Conservation (phyloP, 2,888 invertebrate genomes). For the Orthosia incerta region DNA sequence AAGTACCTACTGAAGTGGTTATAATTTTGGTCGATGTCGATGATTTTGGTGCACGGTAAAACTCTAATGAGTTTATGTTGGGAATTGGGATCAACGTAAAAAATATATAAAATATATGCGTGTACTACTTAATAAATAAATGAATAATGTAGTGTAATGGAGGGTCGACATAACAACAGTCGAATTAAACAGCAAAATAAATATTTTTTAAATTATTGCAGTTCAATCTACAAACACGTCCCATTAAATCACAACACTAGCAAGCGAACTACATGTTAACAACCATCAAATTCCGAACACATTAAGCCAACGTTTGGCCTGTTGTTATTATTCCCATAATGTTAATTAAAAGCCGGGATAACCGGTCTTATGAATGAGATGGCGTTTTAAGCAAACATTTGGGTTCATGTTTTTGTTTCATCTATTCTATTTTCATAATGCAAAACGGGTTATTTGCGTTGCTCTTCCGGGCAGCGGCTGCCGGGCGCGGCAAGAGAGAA, state of each 20-base stretch:
- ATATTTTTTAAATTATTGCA: not conserved
- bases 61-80: too few species aligned
- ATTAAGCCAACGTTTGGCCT: conserved; percentile 19
- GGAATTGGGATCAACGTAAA: too few species aligned
- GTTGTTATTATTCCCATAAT: conserved; percentile 67
- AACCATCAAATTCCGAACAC: conserved; percentile 29
- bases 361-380: conserved; percentile 70
- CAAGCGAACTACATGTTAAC: conserved; percentile 25
- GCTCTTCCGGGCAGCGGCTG: conserved; percentile 75
- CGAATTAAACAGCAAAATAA: not conserved
- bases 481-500: conserved; percentile 25
- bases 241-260: conserved; percentile 11
- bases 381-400: conserved; percentile 74
- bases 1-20: too few species aligned
- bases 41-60: too few species aligned
- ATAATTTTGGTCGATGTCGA: too few species aligned
- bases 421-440: conserved; percentile 84
- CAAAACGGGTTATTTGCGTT: conserved; percentile 84
- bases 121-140: too few species aligned
- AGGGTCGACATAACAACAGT: not conserved
- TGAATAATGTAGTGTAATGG: too few species aligned
- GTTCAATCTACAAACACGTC: not conserved
- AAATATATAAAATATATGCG: too few species aligned
- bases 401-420: conserved; percentile 77
- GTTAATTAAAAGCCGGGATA: conserved; percentile 74